A percentile compares a stretch with the other conserved stretches of the same genome.
These are phyloP conservation scores for Anabas testudineus DNA, from an alignment of 2,797 vertebrate species.

Conservation along the genomic window DNA sequence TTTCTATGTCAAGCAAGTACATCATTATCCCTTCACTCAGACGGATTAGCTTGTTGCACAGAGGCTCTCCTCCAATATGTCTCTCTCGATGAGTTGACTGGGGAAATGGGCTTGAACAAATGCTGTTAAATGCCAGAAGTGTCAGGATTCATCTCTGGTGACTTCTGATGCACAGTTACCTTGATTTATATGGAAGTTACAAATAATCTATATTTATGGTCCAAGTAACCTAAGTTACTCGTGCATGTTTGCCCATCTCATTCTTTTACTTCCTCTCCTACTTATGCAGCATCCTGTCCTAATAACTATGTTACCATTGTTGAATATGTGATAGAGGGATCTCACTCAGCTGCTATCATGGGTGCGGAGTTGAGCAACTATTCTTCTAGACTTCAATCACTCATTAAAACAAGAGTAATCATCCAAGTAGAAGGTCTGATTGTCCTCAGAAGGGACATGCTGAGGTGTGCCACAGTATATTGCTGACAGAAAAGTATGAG, in stretches of 20 bases:
- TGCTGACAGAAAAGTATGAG: slow-evolving; percentile 13
- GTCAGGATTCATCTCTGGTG: slow-evolving; percentile 38
- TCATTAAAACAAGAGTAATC: slow-evolving; percentile 49
- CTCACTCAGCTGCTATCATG: slow-evolving; percentile 1
- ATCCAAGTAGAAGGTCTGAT: slow-evolving; percentile 18
- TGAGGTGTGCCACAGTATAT: slow-evolving; percentile 15
- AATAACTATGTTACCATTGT: slow-evolving; percentile 5
- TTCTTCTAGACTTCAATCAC: slow-evolving; percentile 26
- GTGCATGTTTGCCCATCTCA: rapidly evolving
- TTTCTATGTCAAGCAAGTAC: slow-evolving; percentile 67
- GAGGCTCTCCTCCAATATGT: slow-evolving; percentile 53
- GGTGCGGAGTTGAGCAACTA: slow-evolving; percentile 15
- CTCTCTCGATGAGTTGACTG: slow-evolving; percentile 61
- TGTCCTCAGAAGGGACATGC: slow-evolving; percentile 43
- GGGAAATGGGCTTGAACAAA: slow-evolving; percentile 48
- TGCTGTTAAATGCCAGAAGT: slow-evolving; percentile 60
- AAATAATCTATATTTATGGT: slow-evolving; percentile 1
- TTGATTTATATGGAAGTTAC: slow-evolving; percentile 11
- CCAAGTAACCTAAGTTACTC: background rate
- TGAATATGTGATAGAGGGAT: slow-evolving; percentile 21
- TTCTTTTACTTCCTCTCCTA: background rate
- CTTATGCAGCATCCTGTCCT: background rate
- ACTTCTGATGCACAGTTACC: slow-evolving; percentile 36
- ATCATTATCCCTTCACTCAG: slow-evolving; percentile 77
- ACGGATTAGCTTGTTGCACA: slow-evolving; percentile 69